A percentile compares a stretch with the other conserved stretches of the same genome.
Evolutionary conservation across 1,140 invertebrate species (phyloP).

Genomic region (Oedothorax gibbosus): DNA sequence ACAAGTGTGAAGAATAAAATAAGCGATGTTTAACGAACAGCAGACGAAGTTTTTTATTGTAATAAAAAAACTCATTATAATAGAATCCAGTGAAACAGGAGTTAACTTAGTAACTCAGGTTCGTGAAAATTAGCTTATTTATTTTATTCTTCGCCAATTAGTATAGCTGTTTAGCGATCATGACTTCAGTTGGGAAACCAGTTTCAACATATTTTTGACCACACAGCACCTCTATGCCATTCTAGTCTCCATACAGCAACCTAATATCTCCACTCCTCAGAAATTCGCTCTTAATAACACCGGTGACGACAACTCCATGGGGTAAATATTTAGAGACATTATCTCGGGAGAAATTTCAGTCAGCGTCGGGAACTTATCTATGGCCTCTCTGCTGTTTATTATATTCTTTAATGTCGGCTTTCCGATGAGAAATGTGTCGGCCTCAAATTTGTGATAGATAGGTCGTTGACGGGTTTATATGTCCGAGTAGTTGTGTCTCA

Average conservation of each 20-base stretch:
- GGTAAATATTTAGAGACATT: conserved; percentile 39
- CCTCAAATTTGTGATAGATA: conserved; percentile 32
- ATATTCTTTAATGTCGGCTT: conserved; percentile 20
- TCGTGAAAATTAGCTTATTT: too few species aligned
- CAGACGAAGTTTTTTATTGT: too few species aligned
- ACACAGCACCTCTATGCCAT: too few species aligned
- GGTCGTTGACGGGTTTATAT: conserved; percentile 11
- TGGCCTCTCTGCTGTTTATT: conserved; percentile 17
- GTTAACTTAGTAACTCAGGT: too few species aligned
- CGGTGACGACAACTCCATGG: not conserved
- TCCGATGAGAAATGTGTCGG: conserved; percentile 17
- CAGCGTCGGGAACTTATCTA: conserved; percentile 14
- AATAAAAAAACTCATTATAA: too few species aligned
- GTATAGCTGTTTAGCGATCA: too few species aligned
- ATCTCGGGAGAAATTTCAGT: conserved; percentile 16
- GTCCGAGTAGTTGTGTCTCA: not conserved
- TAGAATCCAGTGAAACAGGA: too few species aligned
- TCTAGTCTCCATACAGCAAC: not conserved
- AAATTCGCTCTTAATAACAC: conserved; percentile 30
- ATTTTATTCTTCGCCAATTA: too few species aligned
- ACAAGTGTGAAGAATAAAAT: too few species aligned
- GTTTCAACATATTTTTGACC: too few species aligned
- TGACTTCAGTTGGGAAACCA: too few species aligned
- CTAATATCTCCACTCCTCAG: conserved; percentile 14
- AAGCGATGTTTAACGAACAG: too few species aligned